Percentiles rank a stretch among this genome's conserved stretches.
Evolutionary conservation across 1,140 invertebrate genomes (phyloP).

Genomic region (Drosophila nebulosa): DNA sequence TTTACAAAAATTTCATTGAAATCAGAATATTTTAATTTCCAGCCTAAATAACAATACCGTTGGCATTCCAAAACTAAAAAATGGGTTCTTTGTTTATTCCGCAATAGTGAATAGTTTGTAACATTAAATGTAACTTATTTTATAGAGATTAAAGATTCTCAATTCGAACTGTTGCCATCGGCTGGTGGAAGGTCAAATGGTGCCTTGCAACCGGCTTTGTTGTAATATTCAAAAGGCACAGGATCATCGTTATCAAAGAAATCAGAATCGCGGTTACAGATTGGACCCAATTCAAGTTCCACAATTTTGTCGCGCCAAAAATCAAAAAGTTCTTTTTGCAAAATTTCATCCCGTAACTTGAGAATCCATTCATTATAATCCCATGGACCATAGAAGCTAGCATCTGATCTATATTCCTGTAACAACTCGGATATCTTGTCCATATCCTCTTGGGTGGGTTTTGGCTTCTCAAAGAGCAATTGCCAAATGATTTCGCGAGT

Average conservation of each 20-base stretch:
- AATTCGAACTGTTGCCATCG: background rate
- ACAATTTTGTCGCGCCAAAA: slow-evolving; percentile 70
- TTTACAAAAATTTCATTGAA: background rate
- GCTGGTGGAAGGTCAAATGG: slow-evolving; percentile 33
- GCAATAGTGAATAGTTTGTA: background rate
- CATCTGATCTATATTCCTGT: slow-evolving; percentile 53
- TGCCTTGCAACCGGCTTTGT: slow-evolving; percentile 58
- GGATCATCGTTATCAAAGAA: slow-evolving; percentile 51
- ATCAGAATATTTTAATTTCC: background rate
- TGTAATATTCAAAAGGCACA: slow-evolving; percentile 56
- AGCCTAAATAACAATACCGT: background rate
- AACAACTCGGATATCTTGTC: slow-evolving; percentile 57
- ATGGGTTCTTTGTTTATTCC: background rate
- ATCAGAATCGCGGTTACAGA: slow-evolving; percentile 66
- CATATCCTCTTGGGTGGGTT: slow-evolving; percentile 14
- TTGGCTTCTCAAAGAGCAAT: slow-evolving; percentile 45
- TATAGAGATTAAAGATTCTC: background rate
- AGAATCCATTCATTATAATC: slow-evolving; percentile 65
- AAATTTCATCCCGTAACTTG: slow-evolving; percentile 55
- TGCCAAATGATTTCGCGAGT: slow-evolving; percentile 46
- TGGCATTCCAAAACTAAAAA: background rate
- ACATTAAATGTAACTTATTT: background rate
- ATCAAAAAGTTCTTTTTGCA: slow-evolving; percentile 40
- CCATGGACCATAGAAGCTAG: slow-evolving; percentile 53
- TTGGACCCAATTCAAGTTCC: slow-evolving; percentile 58